Evolutionary conservation across 2,113 vertebrate species (phyloP).

Genomic region (Hydrolagus affinis): DNA sequence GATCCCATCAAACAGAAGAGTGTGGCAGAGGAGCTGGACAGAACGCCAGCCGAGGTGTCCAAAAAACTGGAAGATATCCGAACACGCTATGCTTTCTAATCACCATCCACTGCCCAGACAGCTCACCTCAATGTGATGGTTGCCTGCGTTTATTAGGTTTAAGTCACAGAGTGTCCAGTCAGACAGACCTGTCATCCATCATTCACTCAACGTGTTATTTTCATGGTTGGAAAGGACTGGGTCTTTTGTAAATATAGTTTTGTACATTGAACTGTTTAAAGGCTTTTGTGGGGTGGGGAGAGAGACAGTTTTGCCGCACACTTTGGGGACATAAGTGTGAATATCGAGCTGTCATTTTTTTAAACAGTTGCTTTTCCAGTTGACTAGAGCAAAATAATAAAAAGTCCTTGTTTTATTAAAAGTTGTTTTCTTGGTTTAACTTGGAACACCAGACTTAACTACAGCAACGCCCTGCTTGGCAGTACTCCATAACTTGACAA

Average conservation of each 20-base stretch:
- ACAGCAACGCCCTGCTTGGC: background rate
- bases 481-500: background rate
- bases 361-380: conserved; percentile 6
- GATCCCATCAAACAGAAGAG: conserved; percentile 96
- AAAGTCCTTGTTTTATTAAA: conserved; percentile 24
- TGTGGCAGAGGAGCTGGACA: conserved; percentile 86
- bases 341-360: background rate
- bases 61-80: conserved; percentile 98
- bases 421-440: background rate
- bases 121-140: background rate
- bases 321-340: conserved; percentile 1
- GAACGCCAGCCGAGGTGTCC: conserved; percentile 90
- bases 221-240: background rate
- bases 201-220: background rate
- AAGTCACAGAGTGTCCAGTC: background rate
- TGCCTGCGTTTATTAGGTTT: background rate
- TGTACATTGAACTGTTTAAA: conserved; percentile 27
- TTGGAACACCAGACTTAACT: background rate
- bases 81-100: conserved; percentile 92
- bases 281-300: background rate
- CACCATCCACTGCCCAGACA: background rate
- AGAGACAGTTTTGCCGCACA: background rate
- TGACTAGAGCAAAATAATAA: conserved; percentile 7
- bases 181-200: background rate
- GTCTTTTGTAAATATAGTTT: conserved; percentile 28